Evolutionary conservation across 2,888 invertebrate genomes (phyloP), one percentile per base, ranked within the genome.

Genomic region (Lacanobia wlatinum): DNA sequence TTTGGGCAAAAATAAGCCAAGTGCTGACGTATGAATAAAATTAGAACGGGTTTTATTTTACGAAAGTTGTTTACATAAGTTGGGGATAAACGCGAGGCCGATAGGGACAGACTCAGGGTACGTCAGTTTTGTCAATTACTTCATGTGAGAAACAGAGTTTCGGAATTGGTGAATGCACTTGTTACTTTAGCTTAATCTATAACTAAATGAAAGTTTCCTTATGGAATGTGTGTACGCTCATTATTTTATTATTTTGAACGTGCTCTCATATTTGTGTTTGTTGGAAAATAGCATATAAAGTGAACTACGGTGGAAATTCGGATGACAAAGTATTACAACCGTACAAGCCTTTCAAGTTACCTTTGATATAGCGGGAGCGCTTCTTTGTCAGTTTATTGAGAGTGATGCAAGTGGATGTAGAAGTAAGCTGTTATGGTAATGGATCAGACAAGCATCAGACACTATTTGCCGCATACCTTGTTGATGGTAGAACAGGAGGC

Each of bases 381-480:
- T 14, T 34, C 21, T 53, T 75, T 66, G 40, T 70, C 18, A 60
- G 10, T 65, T 58, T n/a, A 61, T 68, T 38, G 52, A 56, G 59
- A 48, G 21, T 40, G 40, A 61, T 52, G 52, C 16, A 65, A 75
- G 34, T 64, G 23, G 48, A 28, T 40, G 55, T 55, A 66, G 50
- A 61, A 75, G 56, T 66, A 73, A 63, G 73, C 80, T 73, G 65
- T 65, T 82, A 82, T 82, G 70, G 52, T 76, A 82, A 84, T 82
- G 79, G 68, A 67, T 77, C 73, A 82, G 79, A 82, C 79, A 83
- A 72, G 77, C 76, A 77, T 66, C 79, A 60, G 73, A 65, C 75
- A 74, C 70, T 84, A 84, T 84, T 83, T 79, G 75, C 63, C 73
- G 75, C 69, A 76, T 78, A 76, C 76, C 76, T 81, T 79, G 84